These are phyloP conservation scores for Raillietiella orientalis DNA, from an alignment of 2,888 invertebrate species.

Conservation along the genomic window DNA sequence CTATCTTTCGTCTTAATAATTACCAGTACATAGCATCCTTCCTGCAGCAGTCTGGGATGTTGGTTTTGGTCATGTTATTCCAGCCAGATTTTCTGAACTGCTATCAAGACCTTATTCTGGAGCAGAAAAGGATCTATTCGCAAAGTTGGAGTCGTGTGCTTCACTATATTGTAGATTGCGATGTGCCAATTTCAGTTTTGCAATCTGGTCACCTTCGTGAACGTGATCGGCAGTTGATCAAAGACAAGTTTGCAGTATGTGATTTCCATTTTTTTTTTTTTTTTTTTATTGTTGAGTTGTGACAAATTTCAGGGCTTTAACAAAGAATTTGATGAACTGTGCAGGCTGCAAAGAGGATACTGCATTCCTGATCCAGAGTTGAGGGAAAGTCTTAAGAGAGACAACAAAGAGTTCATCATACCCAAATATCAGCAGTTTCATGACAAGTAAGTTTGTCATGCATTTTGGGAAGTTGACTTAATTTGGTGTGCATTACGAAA, in stretches of 20 bases:
- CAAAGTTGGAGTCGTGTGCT: conserved; percentile 46
- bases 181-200: conserved; percentile 22
- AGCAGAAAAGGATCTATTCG: conserved; percentile 38
- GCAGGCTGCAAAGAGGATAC: conserved; percentile 52
- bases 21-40: conserved; percentile 80
- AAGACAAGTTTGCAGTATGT: conserved; percentile 58
- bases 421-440: conserved; percentile 54
- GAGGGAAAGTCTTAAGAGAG: conserved; percentile 51
- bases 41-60: conserved; percentile 42
- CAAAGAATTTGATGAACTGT: conserved; percentile 72
- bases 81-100: conserved; percentile 6
- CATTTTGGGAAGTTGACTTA: not conserved
- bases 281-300: conserved; percentile 1
- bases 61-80: conserved; percentile 30
- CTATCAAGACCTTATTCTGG: conserved; percentile 46
- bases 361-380: conserved; percentile 75
- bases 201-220: conserved; percentile 37
- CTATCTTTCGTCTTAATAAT: conserved; percentile 42
- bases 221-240: conserved; percentile 48
- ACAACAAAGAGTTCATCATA: conserved; percentile 56
- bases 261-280: not conserved
- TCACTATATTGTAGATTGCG: conserved; percentile 30
- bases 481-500: no score
- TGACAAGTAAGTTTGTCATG: conserved; percentile 20
- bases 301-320: conserved; percentile 43